phyloP scores from a whole-genome alignment of 2,797 vertebrate genomes.

The Miichthys miiuy region DNA sequence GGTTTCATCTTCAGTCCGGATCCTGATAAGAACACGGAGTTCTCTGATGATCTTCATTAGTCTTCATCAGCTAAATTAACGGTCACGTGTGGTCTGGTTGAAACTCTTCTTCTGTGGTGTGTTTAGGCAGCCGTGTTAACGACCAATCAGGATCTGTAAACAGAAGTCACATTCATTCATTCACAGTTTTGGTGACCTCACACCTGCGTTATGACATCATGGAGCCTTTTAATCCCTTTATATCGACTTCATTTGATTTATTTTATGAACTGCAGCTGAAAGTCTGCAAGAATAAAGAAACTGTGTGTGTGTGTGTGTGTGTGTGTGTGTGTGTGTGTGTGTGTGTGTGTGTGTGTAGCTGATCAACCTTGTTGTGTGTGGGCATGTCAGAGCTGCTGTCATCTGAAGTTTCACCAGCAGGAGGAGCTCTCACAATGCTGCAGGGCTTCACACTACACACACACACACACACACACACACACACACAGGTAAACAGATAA shows the following conservation, averaged over 20 bases:
- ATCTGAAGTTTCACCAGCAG: conserved; percentile 66
- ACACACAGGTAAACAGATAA: background rate
- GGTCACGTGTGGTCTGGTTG: background rate
- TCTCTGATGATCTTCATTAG: too few relatives aligned
- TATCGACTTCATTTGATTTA: too few relatives aligned
- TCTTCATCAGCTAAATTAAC: too few relatives aligned
- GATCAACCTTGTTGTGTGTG: background rate
- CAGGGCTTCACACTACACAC: conserved; percentile 5
- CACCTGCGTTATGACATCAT: background rate
- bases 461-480: conserved; percentile 13
- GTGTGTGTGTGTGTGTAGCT: background rate
- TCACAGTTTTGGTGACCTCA: conserved; percentile 31
- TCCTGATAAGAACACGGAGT: too few relatives aligned
- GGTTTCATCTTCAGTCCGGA: too few relatives aligned
- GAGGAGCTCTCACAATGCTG: conserved; percentile 58
- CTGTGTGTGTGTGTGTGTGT: conserved; percentile 21
- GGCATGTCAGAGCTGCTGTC: conserved; percentile 26
- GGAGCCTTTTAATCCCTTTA: too few relatives aligned
- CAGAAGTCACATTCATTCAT: conserved; percentile 31
- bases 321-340: conserved; percentile 19
- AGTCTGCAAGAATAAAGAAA: too few relatives aligned
- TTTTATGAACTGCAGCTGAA: too few relatives aligned
- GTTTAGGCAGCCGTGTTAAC: background rate
- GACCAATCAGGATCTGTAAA: conserved; percentile 53
- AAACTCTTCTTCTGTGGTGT: conserved; percentile 16